Conservation (phyloP, 2,797 vertebrate genomes). For the Channallabes apus region DNA sequence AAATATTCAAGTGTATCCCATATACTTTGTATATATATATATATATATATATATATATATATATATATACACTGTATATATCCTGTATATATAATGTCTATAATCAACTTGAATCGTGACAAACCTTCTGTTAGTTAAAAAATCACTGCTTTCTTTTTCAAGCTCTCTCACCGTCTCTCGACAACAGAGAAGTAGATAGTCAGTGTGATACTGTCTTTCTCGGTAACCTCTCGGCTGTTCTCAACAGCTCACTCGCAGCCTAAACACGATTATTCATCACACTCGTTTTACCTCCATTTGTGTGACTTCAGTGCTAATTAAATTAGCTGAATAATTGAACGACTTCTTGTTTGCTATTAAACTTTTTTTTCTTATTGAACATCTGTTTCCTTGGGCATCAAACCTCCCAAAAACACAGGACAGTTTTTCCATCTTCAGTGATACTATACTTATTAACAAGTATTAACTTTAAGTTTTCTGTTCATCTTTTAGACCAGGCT, state of each 20-base stretch:
- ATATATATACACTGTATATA: too few species aligned
- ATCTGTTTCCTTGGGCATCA: background rate
- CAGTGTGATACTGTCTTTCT: background rate
- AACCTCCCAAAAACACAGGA: background rate
- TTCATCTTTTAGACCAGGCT: background rate
- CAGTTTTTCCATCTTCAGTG: background rate
- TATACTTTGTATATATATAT: background rate
- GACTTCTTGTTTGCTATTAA: background rate
- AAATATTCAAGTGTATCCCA: background rate
- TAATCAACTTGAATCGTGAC: background rate
- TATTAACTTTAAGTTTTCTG: constrained; percentile 1
- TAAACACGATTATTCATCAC: constrained; percentile 34
- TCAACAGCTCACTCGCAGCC: background rate
- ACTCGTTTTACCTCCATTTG: background rate
- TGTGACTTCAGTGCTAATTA: constrained; percentile 14
- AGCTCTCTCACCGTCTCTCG: background rate
- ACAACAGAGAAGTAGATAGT: background rate
- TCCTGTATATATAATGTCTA: too few species aligned
- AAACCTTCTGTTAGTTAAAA: background rate
- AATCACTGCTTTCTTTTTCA: background rate
- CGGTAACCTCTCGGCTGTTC: constrained; percentile 9
- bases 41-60: too few species aligned
- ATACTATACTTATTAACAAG: background rate
- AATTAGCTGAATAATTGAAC: constrained; percentile 16
- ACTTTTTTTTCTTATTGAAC: background rate